These are phyloP conservation scores for Eilema sororculum DNA, from an alignment of 2,888 invertebrate species.

Conservation along the genomic window DNA sequence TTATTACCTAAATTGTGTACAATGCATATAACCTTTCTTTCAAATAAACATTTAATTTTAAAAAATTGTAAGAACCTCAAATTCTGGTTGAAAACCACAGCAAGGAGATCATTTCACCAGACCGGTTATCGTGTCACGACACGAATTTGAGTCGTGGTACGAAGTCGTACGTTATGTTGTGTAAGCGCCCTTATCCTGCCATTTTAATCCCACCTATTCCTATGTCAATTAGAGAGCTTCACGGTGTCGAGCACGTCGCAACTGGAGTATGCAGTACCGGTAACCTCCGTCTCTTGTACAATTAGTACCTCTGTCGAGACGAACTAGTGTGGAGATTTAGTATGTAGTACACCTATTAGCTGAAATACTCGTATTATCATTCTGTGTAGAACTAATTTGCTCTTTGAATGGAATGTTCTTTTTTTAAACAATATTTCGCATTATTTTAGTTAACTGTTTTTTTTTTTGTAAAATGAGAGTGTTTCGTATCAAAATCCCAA, in stretches of 20 bases:
- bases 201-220: not conserved
- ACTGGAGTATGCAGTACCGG: not conserved
- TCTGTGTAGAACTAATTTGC: not conserved
- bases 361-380: not conserved
- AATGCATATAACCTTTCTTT: no score
- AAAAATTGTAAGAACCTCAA: no score
- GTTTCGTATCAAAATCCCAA: no score
- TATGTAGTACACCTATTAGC: not conserved
- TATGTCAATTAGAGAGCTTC: constrained; percentile 17
- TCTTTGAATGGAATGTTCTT: no score
- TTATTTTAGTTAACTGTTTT: no score
- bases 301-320: constrained; percentile 18
- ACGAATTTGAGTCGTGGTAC: no score
- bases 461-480: no score
- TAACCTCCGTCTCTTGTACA: constrained; percentile 7
- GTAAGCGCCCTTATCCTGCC: not conserved
- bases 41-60: no score
- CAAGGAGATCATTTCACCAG: no score
- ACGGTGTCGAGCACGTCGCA: not conserved
- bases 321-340: not conserved
- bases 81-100: no score
- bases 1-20: no score
- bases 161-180: not conserved
- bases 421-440: no score
- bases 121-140: not conserved